Conservation (phyloP, 1,140 invertebrate genomes). For the Atta texana region DNA sequence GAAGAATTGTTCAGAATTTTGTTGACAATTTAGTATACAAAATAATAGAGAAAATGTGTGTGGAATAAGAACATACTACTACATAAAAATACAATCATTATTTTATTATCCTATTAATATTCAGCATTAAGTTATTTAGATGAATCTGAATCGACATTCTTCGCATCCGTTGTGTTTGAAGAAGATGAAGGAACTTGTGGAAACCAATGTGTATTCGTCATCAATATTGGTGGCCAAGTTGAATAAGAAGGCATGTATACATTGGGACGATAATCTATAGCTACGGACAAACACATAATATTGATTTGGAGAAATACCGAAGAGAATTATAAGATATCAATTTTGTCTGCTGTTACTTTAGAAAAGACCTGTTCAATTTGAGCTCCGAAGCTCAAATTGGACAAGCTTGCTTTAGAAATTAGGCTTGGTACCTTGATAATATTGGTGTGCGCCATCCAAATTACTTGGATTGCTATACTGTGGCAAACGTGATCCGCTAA, state of each 20-base stretch:
- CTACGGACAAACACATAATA: neutral
- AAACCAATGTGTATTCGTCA: neutral
- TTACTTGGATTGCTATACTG: neutral
- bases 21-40: no score
- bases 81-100: neutral
- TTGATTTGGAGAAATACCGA: constrained; percentile 12
- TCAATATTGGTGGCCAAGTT: constrained; percentile 30
- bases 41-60: neutral
- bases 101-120: neutral
- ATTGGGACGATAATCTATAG: neutral
- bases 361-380: no score
- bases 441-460: constrained; percentile 13
- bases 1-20: no score
- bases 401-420: constrained; percentile 18
- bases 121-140: neutral
- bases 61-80: neutral
- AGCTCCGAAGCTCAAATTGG: no score
- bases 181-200: neutral
- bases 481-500: neutral
- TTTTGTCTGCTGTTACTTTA: neutral
- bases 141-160: neutral
- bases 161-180: neutral
- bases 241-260: constrained; percentile 31
- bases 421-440: neutral
- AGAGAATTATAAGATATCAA: constrained; percentile 33